These are phyloP conservation scores for Sebastes iracundus DNA, from an alignment of 2,797 vertebrate species.

Conservation along the genomic window DNA sequence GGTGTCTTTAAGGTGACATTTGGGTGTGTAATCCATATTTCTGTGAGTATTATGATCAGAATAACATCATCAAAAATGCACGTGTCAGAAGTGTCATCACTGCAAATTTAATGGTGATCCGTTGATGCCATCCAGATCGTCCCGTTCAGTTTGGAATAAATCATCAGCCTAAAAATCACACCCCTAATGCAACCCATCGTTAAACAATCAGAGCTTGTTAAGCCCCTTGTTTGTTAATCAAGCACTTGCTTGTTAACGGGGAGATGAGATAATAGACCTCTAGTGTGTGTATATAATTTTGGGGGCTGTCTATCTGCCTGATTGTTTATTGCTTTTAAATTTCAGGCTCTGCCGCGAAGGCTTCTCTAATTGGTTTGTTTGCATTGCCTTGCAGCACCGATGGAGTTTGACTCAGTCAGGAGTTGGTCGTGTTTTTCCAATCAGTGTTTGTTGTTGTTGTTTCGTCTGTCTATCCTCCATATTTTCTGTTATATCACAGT, in stretches of 20 bases:
- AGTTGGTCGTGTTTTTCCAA: slow-evolving; percentile 44
- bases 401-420: slow-evolving; percentile 50
- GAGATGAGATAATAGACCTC: slow-evolving; percentile 80
- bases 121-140: slow-evolving; percentile 31
- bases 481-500: slow-evolving; percentile 10
- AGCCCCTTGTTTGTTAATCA: slow-evolving; percentile 81
- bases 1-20: background rate
- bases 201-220: slow-evolving; percentile 82
- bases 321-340: slow-evolving; percentile 75
- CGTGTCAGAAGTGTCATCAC: slow-evolving; percentile 33
- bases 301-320: slow-evolving; percentile 70
- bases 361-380: slow-evolving; percentile 70
- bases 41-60: background rate
- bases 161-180: slow-evolving; percentile 72
- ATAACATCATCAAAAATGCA: slow-evolving; percentile 1
- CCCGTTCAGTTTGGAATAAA: slow-evolving; percentile 56
- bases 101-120: slow-evolving; percentile 12
- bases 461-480: background rate
- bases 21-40: background rate
- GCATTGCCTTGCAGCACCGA: slow-evolving; percentile 38
- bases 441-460: slow-evolving; percentile 1
- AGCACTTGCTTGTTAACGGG: slow-evolving; percentile 78
- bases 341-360: slow-evolving; percentile 51
- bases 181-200: slow-evolving; percentile 73
- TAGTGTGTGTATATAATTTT: slow-evolving; percentile 76